Evolutionary conservation across 2,113 vertebrate species (phyloP).

Genomic region (Sturnira hondurensis): DNA sequence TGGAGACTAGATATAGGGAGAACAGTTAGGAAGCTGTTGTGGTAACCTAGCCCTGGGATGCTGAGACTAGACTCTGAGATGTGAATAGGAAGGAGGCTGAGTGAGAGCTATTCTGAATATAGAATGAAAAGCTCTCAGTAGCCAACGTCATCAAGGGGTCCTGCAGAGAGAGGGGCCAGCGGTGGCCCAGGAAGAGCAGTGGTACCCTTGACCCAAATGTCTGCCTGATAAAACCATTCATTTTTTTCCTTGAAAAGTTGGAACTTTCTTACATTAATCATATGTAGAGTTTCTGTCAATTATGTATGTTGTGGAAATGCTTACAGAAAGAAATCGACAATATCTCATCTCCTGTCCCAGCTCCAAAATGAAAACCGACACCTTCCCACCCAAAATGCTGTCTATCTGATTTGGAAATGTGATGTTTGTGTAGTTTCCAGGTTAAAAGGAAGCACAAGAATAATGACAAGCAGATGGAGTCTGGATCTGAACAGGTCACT

Average conservation of each 20-base stretch:
- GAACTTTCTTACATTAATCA: not conserved
- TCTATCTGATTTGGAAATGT: not conserved
- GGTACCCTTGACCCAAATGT: not conserved
- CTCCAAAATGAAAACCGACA: not conserved
- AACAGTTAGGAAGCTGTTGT: not conserved
- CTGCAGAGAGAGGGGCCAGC: not conserved
- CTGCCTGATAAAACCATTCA: not conserved
- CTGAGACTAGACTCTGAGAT: not conserved
- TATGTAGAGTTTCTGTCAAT: not conserved
- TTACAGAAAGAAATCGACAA: not conserved
- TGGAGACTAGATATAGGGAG: not conserved
- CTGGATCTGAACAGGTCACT: not conserved
- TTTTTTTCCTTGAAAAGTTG: not conserved
- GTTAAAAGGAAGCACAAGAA: not conserved
- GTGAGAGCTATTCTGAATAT: not conserved
- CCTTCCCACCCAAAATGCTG: not conserved
- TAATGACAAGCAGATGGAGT: not conserved
- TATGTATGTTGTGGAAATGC: not conserved
- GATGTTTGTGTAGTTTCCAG: not conserved
- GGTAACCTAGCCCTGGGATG: not conserved
- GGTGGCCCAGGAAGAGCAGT: not conserved
- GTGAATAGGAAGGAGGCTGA: not conserved
- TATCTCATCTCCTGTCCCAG: not conserved
- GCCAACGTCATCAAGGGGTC: not conserved
- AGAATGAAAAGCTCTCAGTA: not conserved